These are phyloP conservation scores for Dioctria rufipes DNA, from an alignment of 2,888 invertebrate genomes.

Conservation along the genomic window DNA sequence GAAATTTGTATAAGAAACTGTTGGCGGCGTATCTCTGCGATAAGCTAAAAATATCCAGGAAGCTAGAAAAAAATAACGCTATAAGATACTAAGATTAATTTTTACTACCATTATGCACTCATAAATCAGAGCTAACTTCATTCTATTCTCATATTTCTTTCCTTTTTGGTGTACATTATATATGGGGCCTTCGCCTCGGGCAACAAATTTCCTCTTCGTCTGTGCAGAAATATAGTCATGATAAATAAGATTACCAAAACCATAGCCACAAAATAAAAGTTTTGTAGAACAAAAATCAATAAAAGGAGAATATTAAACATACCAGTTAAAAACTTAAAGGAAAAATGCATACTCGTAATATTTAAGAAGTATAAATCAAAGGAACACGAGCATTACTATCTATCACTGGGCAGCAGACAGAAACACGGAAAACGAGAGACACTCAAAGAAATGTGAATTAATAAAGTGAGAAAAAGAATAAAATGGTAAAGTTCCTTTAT, in stretches of 20 bases:
- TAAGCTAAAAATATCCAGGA: not conserved
- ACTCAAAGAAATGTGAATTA: slow-evolving; percentile 43
- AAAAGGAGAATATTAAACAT: slow-evolving; percentile 4
- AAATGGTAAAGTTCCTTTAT: slow-evolving; percentile 53
- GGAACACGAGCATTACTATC: slow-evolving; percentile 22
- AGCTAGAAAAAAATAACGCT: not conserved
- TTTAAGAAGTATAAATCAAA: slow-evolving; percentile 16
- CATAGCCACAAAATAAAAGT: slow-evolving; percentile 20
- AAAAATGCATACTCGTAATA: slow-evolving; percentile 2
- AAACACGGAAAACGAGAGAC: slow-evolving; percentile 41
- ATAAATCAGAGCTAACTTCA: slow-evolving; percentile 46
- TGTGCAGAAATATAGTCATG: slow-evolving; percentile 23
- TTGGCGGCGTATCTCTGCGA: slow-evolving; percentile 12
- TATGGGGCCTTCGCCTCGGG: slow-evolving; percentile 30
- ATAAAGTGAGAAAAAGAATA: slow-evolving; percentile 49
- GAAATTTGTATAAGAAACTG: slow-evolving; percentile 37
- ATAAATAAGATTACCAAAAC: slow-evolving; percentile 37
- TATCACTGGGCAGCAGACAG: slow-evolving; percentile 23
- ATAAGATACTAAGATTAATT: slow-evolving; percentile 37
- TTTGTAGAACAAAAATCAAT: slow-evolving; percentile 28
- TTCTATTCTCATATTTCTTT: slow-evolving; percentile 41
- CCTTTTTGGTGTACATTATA: slow-evolving; percentile 23
- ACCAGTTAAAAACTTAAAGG: slow-evolving; percentile 27
- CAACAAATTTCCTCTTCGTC: slow-evolving; percentile 24
- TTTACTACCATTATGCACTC: slow-evolving; percentile 17